A percentile compares a stretch with the other conserved stretches of the same genome.
These are phyloP conservation scores for Adelphocoris suturalis DNA, from an alignment of 2,888 invertebrate species.

Conservation along the genomic window DNA sequence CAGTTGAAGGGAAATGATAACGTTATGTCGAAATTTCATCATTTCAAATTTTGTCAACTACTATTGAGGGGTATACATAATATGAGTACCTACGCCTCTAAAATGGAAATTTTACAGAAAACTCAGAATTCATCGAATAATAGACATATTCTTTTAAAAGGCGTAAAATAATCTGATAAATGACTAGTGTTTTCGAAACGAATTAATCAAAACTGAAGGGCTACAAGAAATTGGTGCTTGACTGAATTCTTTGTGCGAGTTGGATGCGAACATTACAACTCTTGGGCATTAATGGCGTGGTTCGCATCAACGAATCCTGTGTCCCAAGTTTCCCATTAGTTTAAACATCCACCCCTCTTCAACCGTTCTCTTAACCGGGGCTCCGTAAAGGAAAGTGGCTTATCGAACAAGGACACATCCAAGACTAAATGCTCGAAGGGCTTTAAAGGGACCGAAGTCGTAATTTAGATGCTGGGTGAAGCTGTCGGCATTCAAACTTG, in stretches of 20 bases:
- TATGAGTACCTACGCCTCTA: too few relatives aligned
- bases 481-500: constrained; percentile 23
- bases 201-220: too few relatives aligned
- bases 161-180: too few relatives aligned
- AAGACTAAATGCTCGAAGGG: constrained; percentile 17
- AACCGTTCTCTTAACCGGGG: background rate
- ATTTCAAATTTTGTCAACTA: too few relatives aligned
- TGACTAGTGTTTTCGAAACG: too few relatives aligned
- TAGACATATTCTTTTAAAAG: too few relatives aligned
- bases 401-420: constrained; percentile 39
- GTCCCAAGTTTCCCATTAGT: constrained; percentile 2
- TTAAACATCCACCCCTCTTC: background rate
- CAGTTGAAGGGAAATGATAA: too few relatives aligned
- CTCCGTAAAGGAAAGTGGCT: constrained; percentile 8
- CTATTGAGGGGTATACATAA: too few relatives aligned
- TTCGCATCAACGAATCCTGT: background rate
- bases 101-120: too few relatives aligned
- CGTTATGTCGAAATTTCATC: too few relatives aligned
- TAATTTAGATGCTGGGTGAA: constrained; percentile 26
- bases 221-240: background rate
- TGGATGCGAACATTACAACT: background rate
- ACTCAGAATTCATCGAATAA: too few relatives aligned
- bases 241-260: background rate
- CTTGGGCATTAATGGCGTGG: background rate
- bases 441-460: constrained; percentile 17